phyloP scores from a whole-genome alignment of 2,113 vertebrate genomes.

The Paratilapia polleni region DNA sequence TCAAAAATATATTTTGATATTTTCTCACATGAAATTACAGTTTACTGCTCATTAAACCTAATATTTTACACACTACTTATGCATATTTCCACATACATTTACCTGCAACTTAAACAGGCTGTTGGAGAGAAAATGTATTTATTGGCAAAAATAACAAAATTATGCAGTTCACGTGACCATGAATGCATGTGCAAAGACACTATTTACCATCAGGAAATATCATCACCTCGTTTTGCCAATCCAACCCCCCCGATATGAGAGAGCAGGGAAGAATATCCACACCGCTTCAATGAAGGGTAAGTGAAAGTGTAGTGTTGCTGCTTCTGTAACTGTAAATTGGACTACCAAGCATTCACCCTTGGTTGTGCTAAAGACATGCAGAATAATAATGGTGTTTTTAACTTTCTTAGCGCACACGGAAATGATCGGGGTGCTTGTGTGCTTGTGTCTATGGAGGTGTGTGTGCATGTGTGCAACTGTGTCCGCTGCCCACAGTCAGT shows the following conservation, averaged over 20 bases:
- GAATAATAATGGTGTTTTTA: not conserved
- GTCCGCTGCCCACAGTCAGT: not conserved
- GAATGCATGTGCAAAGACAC: accelerated
- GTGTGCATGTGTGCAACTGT: not conserved
- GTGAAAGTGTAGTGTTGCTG: not conserved
- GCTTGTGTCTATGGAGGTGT: too few species aligned
- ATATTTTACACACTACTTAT: not conserved
- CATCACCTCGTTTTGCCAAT: not conserved
- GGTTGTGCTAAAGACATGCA: not conserved
- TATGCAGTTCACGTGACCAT: accelerated
- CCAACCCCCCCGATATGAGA: not conserved
- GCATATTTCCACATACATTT: not conserved
- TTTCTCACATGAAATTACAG: too few species aligned
- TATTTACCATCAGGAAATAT: not conserved
- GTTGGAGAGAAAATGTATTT: not conserved
- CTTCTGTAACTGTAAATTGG: not conserved
- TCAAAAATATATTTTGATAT: too few species aligned
- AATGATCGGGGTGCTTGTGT: not conserved
- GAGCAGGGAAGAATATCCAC: not conserved
- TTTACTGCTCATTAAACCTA: too few species aligned
- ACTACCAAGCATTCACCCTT: not conserved
- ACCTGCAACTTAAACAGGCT: not conserved
- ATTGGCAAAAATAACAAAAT: accelerated
- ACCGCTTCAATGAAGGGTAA: not conserved
- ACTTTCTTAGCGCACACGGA: not conserved